Percentiles rank a stretch among this genome's conserved stretches.
Evolutionary conservation across 2,113 vertebrate species (phyloP).

Genomic region (Australoheros scitulus): DNA sequence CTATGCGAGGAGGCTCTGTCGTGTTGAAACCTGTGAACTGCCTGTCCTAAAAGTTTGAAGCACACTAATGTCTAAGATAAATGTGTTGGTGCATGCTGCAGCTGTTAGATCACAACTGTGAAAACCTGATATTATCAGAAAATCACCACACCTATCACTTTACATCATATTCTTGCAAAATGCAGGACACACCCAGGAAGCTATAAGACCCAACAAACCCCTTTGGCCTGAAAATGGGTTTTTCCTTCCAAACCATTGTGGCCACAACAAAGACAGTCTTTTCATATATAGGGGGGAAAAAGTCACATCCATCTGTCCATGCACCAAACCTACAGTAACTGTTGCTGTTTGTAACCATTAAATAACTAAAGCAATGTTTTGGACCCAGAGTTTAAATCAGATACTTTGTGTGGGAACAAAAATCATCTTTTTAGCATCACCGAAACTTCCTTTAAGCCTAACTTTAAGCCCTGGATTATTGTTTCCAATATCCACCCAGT

Average conservation of each 20-base stretch:
- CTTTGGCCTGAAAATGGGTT: background rate
- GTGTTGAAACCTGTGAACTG: background rate
- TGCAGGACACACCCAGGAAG: background rate
- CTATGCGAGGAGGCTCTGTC: rapidly evolving
- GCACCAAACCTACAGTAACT: background rate
- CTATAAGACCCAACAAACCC: background rate
- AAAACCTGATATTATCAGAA: rapidly evolving
- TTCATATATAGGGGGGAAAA: background rate
- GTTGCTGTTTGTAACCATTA: background rate
- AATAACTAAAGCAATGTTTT: background rate
- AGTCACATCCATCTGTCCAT: background rate
- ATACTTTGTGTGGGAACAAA: too few species aligned
- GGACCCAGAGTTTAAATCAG: background rate
- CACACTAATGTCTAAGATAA: background rate
- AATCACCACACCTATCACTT: background rate
- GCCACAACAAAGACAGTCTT: background rate
- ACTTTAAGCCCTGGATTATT: background rate
- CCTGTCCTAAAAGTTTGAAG: background rate
- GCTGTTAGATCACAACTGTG: background rate
- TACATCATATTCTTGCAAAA: background rate
- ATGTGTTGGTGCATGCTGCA: background rate
- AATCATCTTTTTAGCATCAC: background rate
- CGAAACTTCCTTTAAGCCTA: background rate
- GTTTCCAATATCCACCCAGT: background rate
- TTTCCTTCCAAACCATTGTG: background rate